A percentile compares a stretch with the other conserved stretches of the same genome.
These are phyloP conservation scores for Ethmia dodecea DNA, from an alignment of 2,888 invertebrate species.

Conservation along the genomic window DNA sequence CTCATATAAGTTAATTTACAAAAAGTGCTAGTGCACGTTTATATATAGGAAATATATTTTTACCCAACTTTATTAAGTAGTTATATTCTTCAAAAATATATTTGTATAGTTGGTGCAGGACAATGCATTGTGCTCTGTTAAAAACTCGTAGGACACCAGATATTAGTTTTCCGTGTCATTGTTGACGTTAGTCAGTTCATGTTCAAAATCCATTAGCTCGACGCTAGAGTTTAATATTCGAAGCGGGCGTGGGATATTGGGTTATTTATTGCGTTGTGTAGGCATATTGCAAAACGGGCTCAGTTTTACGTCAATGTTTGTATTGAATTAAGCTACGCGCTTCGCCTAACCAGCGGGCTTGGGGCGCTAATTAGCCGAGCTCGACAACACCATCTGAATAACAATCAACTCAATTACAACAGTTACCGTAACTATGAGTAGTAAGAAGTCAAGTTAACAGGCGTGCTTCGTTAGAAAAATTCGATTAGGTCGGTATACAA, in stretches of 20 bases:
- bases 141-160: too few relatives aligned
- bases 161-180: too few relatives aligned
- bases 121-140: too few relatives aligned
- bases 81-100: too few relatives aligned
- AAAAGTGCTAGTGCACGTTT: too few relatives aligned
- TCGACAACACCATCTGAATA: slow-evolving; percentile 47
- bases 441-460: slow-evolving; percentile 6
- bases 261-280: slow-evolving; percentile 21
- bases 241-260: slow-evolving; percentile 14
- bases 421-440: slow-evolving; percentile 12
- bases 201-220: slow-evolving; percentile 8
- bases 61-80: too few relatives aligned
- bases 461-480: slow-evolving; percentile 22
- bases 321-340: slow-evolving; percentile 43
- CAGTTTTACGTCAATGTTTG: slow-evolving; percentile 36
- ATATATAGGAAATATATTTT: too few relatives aligned
- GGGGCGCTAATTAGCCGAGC: slow-evolving; percentile 46
- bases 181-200: too few relatives aligned
- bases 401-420: slow-evolving; percentile 37
- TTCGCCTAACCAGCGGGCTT: slow-evolving; percentile 41
- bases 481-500: slow-evolving; percentile 21
- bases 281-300: slow-evolving; percentile 19
- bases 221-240: not conserved
- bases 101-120: too few relatives aligned
- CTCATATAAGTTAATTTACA: too few relatives aligned